These are phyloP conservation scores for Epirrita christyi DNA, from an alignment of 2,888 invertebrate species.

Conservation along the genomic window DNA sequence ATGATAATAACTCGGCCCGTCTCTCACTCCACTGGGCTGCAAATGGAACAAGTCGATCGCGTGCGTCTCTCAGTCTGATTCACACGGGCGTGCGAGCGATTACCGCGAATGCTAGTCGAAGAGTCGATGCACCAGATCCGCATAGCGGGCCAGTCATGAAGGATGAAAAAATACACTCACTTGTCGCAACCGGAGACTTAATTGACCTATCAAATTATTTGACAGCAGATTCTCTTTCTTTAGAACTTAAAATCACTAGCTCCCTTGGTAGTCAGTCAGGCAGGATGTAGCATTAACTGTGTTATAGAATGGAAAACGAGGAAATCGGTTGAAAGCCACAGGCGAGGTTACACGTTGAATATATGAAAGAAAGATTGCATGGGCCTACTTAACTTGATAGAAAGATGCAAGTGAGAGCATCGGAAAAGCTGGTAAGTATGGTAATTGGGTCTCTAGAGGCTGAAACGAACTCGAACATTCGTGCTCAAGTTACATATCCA, in stretches of 20 bases:
- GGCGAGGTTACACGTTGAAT: too few relatives aligned
- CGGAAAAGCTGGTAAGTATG: not conserved
- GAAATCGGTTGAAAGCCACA: too few relatives aligned
- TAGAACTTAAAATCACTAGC: conserved; percentile 6
- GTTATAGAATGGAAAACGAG: not conserved
- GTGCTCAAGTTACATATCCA: conserved; percentile 13
- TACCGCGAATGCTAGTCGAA: conserved; percentile 30
- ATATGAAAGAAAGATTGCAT: too few relatives aligned
- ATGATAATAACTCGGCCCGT: conserved; percentile 20
- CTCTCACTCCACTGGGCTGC: conserved; percentile 25
- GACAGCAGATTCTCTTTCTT: conserved; percentile 20
- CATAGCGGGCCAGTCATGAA: conserved; percentile 54
- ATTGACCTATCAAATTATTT: conserved; percentile 14
- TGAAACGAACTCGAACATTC: not conserved
- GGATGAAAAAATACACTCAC: conserved; percentile 24
- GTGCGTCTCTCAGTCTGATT: conserved; percentile 76
- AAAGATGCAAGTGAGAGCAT: not conserved
- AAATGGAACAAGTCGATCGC: conserved; percentile 49
- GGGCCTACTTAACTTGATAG: too few relatives aligned
- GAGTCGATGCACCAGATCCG: conserved; percentile 53
- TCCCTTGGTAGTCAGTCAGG: not conserved
- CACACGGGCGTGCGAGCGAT: conserved; percentile 57
- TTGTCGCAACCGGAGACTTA: conserved; percentile 11
- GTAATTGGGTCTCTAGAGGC: not conserved
- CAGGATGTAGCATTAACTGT: not conserved